Evolutionary conservation across 2,797 vertebrate genomes (phyloP), one percentile per base, ranked within the genome.

Genomic region (Diceros bicornis): DNA sequence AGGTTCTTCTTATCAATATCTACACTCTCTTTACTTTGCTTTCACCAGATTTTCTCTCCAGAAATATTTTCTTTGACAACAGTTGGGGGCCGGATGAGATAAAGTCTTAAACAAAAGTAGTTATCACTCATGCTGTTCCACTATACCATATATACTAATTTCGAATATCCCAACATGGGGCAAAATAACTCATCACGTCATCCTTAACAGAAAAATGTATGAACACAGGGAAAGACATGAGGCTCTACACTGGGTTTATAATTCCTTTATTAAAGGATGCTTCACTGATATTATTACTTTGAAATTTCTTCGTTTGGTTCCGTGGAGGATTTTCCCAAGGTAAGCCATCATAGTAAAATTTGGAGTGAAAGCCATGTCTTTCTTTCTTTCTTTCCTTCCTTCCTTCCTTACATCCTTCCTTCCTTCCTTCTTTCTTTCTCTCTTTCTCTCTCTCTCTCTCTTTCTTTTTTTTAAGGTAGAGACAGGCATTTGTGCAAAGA

Each of bases 191-290:
- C n/a, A 52, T 89, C 34, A 69, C 61, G 86, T 92, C 29, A 82
- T 61, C 55, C 44, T 86, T 92, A 86, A 72, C 57, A 85, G 72
- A 92, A 97, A 91, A 90, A 57, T n/a, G 14, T 72, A 17, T 55
- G 29, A 89, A 91, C 34, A 82, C 25, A 93, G 34, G 29, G 23
- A 75, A 95, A 96, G 62, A 79, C 37, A 52, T 10, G 27, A 89
- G 47, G 17, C 25, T 83, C 0, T 79, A 59, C 52, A 20, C 10
- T 41, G 44, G 25, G 20, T 77, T 96, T 94, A 59, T 81, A 64
- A 90, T 79, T 91, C 18, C 47, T 94, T 89, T 86, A 86, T 93
- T 94, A 91, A 78, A 92, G 93, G 32, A 83, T 81, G 20, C 47
- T 97, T 96, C 32, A 79, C 1, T 72, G 75, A 71, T 16, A 78